These are phyloP conservation scores for Enteromius thamalakanensis DNA, from an alignment of 2,797 vertebrate genomes.

Conservation along the genomic window DNA sequence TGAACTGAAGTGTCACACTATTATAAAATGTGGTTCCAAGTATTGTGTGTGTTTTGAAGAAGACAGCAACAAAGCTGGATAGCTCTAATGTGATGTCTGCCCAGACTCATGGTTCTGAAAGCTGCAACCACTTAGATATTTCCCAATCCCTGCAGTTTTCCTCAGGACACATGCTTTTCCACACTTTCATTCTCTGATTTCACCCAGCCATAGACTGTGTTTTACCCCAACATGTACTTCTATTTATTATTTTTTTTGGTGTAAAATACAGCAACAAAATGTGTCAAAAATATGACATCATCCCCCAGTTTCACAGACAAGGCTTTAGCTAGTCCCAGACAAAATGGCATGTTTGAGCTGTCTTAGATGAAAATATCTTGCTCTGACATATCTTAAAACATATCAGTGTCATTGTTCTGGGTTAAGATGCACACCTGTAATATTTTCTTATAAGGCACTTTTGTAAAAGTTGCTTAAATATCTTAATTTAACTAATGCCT, in stretches of 20 bases:
- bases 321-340: too few relatives aligned
- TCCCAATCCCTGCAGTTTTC: neutral
- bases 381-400: too few relatives aligned
- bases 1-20: too few relatives aligned
- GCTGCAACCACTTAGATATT: neutral
- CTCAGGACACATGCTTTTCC: neutral
- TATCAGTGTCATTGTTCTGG: too few relatives aligned
- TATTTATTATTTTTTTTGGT: neutral
- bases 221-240: neutral
- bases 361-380: too few relatives aligned
- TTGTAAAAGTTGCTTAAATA: too few relatives aligned
- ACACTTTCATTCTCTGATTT: constrained; percentile 1
- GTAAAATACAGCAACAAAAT: neutral
- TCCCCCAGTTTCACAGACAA: too few relatives aligned
- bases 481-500: too few relatives aligned
- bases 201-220: neutral
- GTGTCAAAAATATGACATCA: neutral
- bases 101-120: constrained; percentile 6
- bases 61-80: constrained; percentile 8
- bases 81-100: constrained; percentile 7
- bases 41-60: constrained; percentile 35
- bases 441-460: too few relatives aligned
- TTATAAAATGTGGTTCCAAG: constrained; percentile 40
- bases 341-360: too few relatives aligned
- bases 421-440: too few relatives aligned